These are phyloP conservation scores for Pyrocephalus nanus DNA, from an alignment of 2,797 vertebrate species.

Conservation along the genomic window DNA sequence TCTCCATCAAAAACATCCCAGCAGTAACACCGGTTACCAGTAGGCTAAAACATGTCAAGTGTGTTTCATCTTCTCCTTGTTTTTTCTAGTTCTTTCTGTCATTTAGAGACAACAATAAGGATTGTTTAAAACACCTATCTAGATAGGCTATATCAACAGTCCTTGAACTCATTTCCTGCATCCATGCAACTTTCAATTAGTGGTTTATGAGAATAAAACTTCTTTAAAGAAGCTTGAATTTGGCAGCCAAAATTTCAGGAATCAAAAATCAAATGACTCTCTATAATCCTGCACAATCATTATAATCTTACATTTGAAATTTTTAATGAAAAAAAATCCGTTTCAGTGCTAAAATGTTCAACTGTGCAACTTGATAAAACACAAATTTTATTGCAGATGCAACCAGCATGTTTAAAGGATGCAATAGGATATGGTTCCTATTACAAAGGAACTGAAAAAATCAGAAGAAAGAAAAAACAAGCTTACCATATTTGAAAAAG, in stretches of 20 bases:
- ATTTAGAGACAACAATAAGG: neutral
- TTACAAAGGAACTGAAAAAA: neutral
- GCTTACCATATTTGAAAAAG: slow-evolving; percentile 89
- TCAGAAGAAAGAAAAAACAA: neutral
- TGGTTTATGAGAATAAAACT: neutral
- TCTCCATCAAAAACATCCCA: neutral
- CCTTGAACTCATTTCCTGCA: neutral
- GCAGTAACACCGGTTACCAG: neutral
- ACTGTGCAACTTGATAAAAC: neutral
- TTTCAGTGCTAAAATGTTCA: neutral
- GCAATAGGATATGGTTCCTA: neutral
- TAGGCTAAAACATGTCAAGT: neutral
- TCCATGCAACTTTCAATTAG: neutral
- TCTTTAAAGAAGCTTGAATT: neutral
- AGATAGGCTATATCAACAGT: neutral
- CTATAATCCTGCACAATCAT: neutral
- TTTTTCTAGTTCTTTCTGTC: neutral
- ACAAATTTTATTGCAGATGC: neutral
- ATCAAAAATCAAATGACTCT: neutral
- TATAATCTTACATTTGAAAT: neutral
- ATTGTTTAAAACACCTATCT: neutral
- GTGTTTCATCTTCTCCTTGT: neutral
- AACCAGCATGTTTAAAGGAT: neutral
- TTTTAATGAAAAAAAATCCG: neutral
- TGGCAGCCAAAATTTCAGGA: neutral